Evolutionary conservation across 2,797 vertebrate genomes (phyloP), one percentile per base, ranked within the genome.

Genomic region (Sebastes ruberrimus): DNA sequence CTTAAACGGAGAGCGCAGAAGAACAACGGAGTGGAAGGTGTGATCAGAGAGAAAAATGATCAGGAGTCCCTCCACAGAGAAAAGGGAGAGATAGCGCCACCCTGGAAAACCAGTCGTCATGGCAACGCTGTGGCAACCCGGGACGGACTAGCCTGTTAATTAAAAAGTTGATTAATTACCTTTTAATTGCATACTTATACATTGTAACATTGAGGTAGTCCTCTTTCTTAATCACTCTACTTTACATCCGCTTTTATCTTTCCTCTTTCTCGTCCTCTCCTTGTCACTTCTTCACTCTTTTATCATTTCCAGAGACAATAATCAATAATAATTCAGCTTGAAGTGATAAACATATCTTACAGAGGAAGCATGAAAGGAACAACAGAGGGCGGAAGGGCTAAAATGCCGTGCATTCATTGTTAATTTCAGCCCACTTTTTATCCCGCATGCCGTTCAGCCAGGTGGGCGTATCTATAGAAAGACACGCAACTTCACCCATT

Each of bases 101-200:
- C 75, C 76, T 75, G 46, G 73, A 65, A 85, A 86, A 61, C 46
- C 69, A 68, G 92, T 95, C 35, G 86, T 85, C 90, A 94, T 95
- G 91, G 93, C 88, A 94, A 95, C 94, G 85, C 76, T 72, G 60
- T 85, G 78, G 90, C 86, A 90, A 83, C 82, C 27, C 8, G 61
- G 86, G 82, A 85, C 77, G 5, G 71, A 75, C 75, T 49, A 61
- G 77, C 80, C 71, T 68, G 81, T 92, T 94, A 93, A 94, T 94
- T 94, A 92, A 93, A 90, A 94, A 91, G 85, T 90, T 91, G 88
- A 93, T 95, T 92, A 93, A 94, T 94, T 92, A 80, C 56, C 77
- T 93, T 93, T 92, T 93, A 92, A 94, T 93, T 92, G 83, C 82
- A 72, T 80, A 73, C 85, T 91, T 89, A 78, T 85, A 85, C 83